A percentile compares a stretch with the other conserved stretches of the same genome.
Evolutionary conservation across 2,113 vertebrate species (phyloP).

Genomic region (Laticauda colubrina): DNA sequence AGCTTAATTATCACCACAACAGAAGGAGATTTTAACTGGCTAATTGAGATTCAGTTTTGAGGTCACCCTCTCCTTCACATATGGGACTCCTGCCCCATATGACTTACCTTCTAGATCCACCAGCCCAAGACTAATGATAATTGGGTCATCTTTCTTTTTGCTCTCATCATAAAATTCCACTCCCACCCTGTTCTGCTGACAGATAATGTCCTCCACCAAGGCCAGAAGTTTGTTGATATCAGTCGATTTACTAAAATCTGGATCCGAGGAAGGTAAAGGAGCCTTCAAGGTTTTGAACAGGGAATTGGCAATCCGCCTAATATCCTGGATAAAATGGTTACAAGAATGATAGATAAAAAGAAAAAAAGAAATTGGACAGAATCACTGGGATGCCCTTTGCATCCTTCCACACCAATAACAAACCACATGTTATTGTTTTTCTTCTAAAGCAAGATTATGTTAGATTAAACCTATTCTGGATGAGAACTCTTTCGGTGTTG

Average conservation of each 20-base stretch:
- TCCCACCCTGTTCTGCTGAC: constrained; percentile 72
- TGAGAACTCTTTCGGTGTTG: background rate
- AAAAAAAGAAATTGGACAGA: background rate
- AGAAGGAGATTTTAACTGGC: background rate
- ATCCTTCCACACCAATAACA: background rate
- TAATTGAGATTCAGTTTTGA: background rate
- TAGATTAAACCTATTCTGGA: background rate
- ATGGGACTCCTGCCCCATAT: background rate
- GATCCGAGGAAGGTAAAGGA: constrained; percentile 66
- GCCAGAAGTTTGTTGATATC: constrained; percentile 87
- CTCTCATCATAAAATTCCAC: constrained; percentile 71
- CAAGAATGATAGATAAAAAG: background rate
- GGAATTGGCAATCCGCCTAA: constrained; percentile 81
- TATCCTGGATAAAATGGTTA: constrained; percentile 71
- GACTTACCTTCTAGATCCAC: constrained; percentile 76
- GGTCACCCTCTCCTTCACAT: background rate
- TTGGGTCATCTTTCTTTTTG: constrained; percentile 66
- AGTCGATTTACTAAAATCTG: constrained; percentile 66
- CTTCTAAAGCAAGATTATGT: background rate
- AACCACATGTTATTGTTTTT: background rate
- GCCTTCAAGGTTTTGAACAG: constrained; percentile 82
- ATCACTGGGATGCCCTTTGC: background rate
- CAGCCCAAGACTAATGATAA: constrained; percentile 70
- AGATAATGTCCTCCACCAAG: constrained; percentile 83
- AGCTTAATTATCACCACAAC: background rate